Percentiles rank a stretch among this genome's conserved stretches.
These are phyloP conservation scores for Macquaria australasica DNA, from an alignment of 2,113 vertebrate species.

Conservation along the genomic window DNA sequence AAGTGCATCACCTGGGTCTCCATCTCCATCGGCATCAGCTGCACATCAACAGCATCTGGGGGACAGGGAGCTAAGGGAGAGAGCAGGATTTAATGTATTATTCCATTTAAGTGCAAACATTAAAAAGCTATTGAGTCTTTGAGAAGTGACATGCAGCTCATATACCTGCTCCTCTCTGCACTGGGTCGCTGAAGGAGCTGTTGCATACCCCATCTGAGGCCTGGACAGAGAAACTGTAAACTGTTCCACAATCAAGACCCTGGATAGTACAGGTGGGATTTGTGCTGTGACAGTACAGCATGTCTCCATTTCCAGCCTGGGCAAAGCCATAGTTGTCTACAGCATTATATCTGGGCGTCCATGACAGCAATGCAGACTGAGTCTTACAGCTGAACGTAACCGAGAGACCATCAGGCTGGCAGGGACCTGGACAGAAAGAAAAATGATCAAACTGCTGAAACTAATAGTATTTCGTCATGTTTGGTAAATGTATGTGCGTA, in stretches of 20 bases:
- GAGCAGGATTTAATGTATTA: not conserved
- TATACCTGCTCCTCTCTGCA: slow-evolving; percentile 78
- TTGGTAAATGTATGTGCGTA: not conserved
- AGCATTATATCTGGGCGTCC: slow-evolving; percentile 64
- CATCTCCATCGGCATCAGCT: slow-evolving; percentile 59
- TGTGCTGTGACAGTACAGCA: slow-evolving; percentile 69
- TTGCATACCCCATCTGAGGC: slow-evolving; percentile 80
- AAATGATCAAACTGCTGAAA: not conserved
- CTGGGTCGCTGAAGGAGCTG: slow-evolving; percentile 77
- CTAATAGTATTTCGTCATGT: not conserved
- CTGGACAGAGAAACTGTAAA: slow-evolving; percentile 83
- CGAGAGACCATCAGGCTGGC: slow-evolving; percentile 72
- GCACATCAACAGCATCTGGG: slow-evolving; percentile 66
- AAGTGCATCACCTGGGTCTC: slow-evolving; percentile 69
- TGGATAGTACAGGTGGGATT: slow-evolving; percentile 69
- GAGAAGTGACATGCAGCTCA: not conserved
- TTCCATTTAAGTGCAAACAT: not conserved
- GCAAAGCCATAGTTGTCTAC: slow-evolving; percentile 74
- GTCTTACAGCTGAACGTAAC: slow-evolving; percentile 72
- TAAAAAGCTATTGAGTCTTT: not conserved
- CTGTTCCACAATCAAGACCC: slow-evolving; percentile 76
- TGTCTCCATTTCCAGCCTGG: slow-evolving; percentile 52
- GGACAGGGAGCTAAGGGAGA: slow-evolving; percentile 81
- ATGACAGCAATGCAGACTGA: slow-evolving; percentile 75
- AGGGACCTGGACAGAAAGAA: slow-evolving; percentile 73